Evolutionary conservation across 2,888 invertebrate species (phyloP), one percentile per base, ranked within the genome.

Genomic region (Latrodectus elegans): DNA sequence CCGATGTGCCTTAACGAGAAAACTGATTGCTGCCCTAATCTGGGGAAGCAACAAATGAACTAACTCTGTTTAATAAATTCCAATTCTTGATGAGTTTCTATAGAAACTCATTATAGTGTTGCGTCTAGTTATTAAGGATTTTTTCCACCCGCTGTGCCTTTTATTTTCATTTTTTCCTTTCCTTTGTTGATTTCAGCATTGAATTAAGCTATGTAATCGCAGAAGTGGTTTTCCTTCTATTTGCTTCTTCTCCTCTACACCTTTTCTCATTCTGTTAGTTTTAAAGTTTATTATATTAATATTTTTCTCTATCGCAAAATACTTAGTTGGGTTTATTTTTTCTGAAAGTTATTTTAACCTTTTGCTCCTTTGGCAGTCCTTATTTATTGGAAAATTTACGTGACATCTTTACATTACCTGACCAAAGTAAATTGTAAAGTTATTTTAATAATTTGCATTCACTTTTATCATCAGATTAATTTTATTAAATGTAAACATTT

Each of bases 11-110:
- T 73, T 80, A 80, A 80, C 80, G 73, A 80, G 80, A 83, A 83
- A 83, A 83, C 82, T 83, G 82, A 83, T 83, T 83, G 75, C 71
- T 70, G 68, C 75, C 55, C 75, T 83, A 76, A 81, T 83, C 82
- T 83, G 82, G 74, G 75, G 64, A 49, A 49, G 80, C 81, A 81
- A 74, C 81, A 81, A 81, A 81, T 81, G 74, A 81, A 81, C 81
- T 81, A 81, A 81, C 73, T 81, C 81, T 68, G 70, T 83, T 83
- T 83, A 83, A 83, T 75, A 83, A 83, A 83, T 83, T 83, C 82
- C 82, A 70, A 83, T 83, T 81, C 82, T 73, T 83, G 82, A 83
- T 83, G 82, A 83, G 82, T 75, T 83, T 76, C 82, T 75, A 76
- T 75, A 83, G 75, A 75, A 83, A 75, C 70, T 70, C 82, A 83